phyloP scores from a whole-genome alignment of 2,888 invertebrate genomes.

The Laspeyria flexula region DNA sequence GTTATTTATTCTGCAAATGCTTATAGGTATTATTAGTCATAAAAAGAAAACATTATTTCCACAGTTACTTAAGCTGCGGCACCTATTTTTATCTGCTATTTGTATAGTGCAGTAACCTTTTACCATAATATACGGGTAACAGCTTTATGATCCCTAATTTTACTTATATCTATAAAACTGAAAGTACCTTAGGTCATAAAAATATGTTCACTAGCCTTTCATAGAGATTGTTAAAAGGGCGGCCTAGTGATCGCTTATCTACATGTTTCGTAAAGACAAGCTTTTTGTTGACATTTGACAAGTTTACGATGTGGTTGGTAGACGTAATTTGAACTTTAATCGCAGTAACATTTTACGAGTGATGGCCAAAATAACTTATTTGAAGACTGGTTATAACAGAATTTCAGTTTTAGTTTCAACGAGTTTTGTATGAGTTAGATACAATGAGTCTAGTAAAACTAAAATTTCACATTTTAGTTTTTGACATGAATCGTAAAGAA shows the following conservation, averaged over 20 bases:
- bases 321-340: not conserved
- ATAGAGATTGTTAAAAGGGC: conserved; percentile 28
- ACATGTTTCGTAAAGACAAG: conserved; percentile 22
- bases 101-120: conserved; percentile 5
- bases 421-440: too few species aligned
- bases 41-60: too few species aligned
- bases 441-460: too few species aligned
- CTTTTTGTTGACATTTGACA: conserved; percentile 11
- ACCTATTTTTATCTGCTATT: too few species aligned
- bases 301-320: conserved; percentile 1
- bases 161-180: conserved; percentile 35
- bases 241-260: conserved; percentile 23
- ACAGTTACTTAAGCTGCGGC: too few species aligned
- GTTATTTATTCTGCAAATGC: too few species aligned
- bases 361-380: not conserved
- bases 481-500: too few species aligned
- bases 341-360: not conserved
- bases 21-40: too few species aligned
- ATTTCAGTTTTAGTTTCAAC: too few species aligned
- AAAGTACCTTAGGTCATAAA: conserved; percentile 38
- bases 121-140: conserved; percentile 5
- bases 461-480: too few species aligned
- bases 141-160: conserved; percentile 27
- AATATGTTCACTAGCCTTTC: conserved; percentile 34
- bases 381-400: too few species aligned